phyloP scores from a whole-genome alignment of 2,113 vertebrate genomes.

The Podilymbus podiceps region DNA sequence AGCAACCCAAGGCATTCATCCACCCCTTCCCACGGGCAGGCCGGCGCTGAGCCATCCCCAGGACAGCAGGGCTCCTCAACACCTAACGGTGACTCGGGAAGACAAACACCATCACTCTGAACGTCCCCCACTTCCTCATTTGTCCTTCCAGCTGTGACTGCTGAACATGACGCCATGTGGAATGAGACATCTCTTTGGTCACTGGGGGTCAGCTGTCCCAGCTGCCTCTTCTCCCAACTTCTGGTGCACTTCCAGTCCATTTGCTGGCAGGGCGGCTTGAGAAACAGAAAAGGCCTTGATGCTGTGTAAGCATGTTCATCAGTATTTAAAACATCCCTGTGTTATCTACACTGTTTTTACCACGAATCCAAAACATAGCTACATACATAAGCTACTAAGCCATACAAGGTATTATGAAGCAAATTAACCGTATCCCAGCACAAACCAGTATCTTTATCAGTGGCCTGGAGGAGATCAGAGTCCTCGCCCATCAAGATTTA shows the following conservation, averaged over 20 bases:
- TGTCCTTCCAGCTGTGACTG: background rate
- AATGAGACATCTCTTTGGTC: background rate
- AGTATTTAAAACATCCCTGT: background rate
- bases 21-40: background rate
- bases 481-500: background rate
- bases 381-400: background rate
- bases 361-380: background rate
- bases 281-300: background rate
- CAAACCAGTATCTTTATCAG: background rate
- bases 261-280: rapidly evolving
- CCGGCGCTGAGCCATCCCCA: background rate
- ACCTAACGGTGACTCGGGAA: rapidly evolving
- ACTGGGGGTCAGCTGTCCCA: background rate
- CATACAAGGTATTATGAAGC: background rate
- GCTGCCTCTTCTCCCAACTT: background rate
- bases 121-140: rapidly evolving
- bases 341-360: background rate
- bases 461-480: background rate
- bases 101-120: rapidly evolving
- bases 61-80: background rate
- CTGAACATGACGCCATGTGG: background rate
- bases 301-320: background rate
- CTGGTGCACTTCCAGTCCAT: background rate
- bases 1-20: background rate
- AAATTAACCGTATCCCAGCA: background rate